Conservation (phyloP, 2,113 vertebrate genomes). For the Microcebus griseorufus region DNA sequence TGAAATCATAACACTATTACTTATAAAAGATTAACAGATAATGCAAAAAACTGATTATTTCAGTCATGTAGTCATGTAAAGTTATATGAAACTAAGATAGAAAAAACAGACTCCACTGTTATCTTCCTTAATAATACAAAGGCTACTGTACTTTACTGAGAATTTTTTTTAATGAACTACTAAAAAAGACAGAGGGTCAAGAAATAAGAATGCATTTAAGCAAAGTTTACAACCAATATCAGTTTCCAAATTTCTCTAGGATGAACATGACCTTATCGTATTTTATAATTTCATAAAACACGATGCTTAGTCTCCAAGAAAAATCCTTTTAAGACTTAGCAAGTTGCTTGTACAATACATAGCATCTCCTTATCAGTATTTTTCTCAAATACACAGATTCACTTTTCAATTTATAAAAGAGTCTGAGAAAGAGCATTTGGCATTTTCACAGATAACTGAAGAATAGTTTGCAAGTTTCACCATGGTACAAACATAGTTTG, state of each 20-base stretch:
- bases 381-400: conserved; percentile 35
- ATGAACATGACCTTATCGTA: conserved; percentile 6
- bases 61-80: conserved; percentile 17
- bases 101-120: conserved; percentile 57
- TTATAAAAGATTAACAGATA: conserved; percentile 12
- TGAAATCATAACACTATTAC: background rate
- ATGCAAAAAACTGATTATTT: conserved; percentile 57
- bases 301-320: background rate
- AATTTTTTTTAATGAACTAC: background rate
- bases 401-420: background rate
- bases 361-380: background rate
- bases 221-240: background rate
- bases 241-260: background rate
- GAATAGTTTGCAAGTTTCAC: background rate
- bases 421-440: background rate
- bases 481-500: background rate
- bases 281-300: conserved; percentile 50
- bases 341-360: background rate
- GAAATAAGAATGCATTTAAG: background rate
- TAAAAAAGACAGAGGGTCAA: background rate
- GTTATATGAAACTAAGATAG: conserved; percentile 51
- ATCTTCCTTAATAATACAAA: conserved; percentile 31
- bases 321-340: background rate
- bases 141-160: conserved; percentile 51
- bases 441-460: conserved; percentile 38